Evolutionary conservation across 2,113 vertebrate species (phyloP).

Genomic region (Silurus asotus): DNA sequence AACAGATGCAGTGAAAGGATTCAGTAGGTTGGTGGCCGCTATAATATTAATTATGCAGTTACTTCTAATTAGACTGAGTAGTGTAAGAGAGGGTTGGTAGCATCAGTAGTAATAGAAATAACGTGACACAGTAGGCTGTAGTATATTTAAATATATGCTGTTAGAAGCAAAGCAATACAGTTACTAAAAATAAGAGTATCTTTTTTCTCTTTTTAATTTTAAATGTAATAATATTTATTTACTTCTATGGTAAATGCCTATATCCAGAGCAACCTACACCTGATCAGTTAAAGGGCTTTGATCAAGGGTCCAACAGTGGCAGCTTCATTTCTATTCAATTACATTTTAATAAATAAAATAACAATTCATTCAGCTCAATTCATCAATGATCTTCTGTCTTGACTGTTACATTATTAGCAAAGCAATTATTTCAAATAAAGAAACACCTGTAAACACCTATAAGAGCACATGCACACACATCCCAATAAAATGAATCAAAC

Average conservation of each 20-base stretch:
- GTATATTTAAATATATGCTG: neutral
- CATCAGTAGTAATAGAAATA: neutral
- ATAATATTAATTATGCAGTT: neutral
- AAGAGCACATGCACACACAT: neutral
- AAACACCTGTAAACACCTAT: neutral
- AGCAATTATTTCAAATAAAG: neutral
- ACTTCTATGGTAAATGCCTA: no score
- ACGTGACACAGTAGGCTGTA: neutral
- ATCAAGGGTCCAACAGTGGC: no score
- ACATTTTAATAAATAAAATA: no score
- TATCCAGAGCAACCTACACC: no score
- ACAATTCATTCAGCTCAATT: neutral
- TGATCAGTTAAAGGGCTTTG: no score
- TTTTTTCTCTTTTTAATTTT: no score
- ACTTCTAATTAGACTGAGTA: neutral
- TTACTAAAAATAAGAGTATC: neutral
- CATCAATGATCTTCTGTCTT: neutral
- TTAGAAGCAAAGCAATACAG: neutral
- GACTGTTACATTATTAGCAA: neutral
- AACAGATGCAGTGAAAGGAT: neutral
- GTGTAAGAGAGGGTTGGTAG: neutral
- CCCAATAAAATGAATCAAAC: neutral
- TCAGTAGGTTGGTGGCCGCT: neutral
- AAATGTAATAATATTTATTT: no score
- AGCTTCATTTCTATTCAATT: no score